Percentiles rank a stretch among this genome's conserved stretches.
phyloP scores from a whole-genome alignment of 2,888 invertebrate species.

The Adineta ricciae region DNA sequence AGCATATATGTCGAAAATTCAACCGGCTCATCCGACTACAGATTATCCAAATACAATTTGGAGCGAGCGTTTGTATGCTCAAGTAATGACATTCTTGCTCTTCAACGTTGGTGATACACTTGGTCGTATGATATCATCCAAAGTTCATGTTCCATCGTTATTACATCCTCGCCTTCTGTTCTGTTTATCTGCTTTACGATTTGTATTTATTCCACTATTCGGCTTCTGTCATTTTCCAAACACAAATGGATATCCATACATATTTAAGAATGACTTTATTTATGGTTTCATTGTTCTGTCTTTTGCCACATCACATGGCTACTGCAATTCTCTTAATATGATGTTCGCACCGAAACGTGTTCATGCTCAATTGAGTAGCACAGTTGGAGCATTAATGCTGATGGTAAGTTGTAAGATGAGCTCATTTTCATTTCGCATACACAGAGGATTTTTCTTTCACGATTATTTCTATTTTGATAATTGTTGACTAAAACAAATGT shows the following conservation, averaged over 20 bases:
- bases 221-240: slow-evolving; percentile 13
- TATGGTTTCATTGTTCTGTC: background rate
- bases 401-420: background rate
- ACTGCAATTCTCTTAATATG: background rate
- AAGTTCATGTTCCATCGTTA: background rate
- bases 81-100: background rate
- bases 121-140: background rate
- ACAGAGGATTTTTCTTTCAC: too few species aligned
- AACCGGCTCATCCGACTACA: background rate
- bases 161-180: background rate
- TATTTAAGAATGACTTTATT: slow-evolving; percentile 13
- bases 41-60: background rate
- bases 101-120: slow-evolving; percentile 15
- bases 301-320: background rate
- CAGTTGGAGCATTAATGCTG: background rate
- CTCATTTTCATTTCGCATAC: too few species aligned
- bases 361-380: background rate
- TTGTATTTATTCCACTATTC: background rate
- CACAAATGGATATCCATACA: background rate
- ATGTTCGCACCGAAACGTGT: background rate
- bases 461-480: too few species aligned
- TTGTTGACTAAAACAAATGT: too few species aligned
- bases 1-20: slow-evolving; percentile 7
- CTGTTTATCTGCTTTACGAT: background rate
- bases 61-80: background rate